Evolutionary conservation across 2,113 vertebrate species (phyloP), one percentile per base, ranked within the genome.

Genomic region (Peucedramus taeniatus): DNA sequence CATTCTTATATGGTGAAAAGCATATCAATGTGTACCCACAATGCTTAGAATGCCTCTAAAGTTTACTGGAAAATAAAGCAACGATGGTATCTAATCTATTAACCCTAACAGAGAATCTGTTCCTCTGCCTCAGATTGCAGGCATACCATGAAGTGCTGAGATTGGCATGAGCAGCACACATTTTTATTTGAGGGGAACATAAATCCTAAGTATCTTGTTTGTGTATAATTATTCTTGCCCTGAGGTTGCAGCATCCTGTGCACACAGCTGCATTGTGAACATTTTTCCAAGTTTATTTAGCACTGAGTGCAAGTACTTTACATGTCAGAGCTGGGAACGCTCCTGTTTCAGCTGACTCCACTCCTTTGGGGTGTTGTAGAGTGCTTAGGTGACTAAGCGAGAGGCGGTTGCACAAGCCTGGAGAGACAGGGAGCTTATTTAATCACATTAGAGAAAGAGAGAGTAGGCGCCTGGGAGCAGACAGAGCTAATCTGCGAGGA

Each of bases 201-300:
- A 96, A 97, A 96, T 96, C 80, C 90, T 76, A 88, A 90, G 77
- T 88, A 82, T 90, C 90, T 95, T 96, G 81, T 93, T 94, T 94
- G 86, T 89, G 92, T 93, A 65, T 93, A 91, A 94, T 96, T 96
- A 93, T 89, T 87, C 91, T 68, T 95, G 94, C 96, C 97, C 87
- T 33, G 90, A 93, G 97, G 95, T 93, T 94, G 91, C 87, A 84
- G 85, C 50, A 60, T 91, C 84, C 83, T 87, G 47, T 40, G 79
- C 79, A 10, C 65, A 83, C 44, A 80, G 90, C 93, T 89, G 93
- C 88, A 80, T 94, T 92, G 89, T 90, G 92, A 95, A 90, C 50
- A 68, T 79, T 94, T 96, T 96, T 94, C 95, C 95, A 94, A 96
- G 96, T 97, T 97, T 97, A 95, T 92, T 95, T 96, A 98, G 94